Evolutionary conservation across 35 echinoderm and acorn worm species (phyloP).

Genomic region (Ophiothrix spiculata): DNA sequence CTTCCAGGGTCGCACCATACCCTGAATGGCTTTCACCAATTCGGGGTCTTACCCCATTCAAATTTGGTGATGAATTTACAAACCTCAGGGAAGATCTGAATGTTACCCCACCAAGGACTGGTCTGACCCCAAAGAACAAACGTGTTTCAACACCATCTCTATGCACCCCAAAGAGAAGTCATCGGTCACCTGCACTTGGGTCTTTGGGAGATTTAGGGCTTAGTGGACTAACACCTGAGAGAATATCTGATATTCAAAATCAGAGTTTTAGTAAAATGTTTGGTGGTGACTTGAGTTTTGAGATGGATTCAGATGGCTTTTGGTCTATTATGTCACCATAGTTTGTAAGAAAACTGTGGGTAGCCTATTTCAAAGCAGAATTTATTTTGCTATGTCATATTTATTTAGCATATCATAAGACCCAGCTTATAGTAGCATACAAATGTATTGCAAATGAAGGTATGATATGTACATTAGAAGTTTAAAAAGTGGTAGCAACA

Average conservation of each 20-base stretch:
- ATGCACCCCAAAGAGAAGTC: not conserved
- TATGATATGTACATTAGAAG: no score
- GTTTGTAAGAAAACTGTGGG: not conserved
- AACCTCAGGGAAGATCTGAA: conserved; percentile 31
- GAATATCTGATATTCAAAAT: conserved; percentile 20
- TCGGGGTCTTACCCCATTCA: conserved; percentile 39
- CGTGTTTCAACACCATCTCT: not conserved
- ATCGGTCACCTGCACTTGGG: not conserved
- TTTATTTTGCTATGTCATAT: not conserved
- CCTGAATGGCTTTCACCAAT: conserved; percentile 52
- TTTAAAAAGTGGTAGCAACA: no score
- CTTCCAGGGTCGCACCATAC: not conserved
- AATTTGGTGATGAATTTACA: conserved; percentile 6
- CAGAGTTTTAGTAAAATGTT: conserved; percentile 55
- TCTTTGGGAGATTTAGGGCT: conserved; percentile 26
- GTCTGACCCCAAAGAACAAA: conserved; percentile 40
- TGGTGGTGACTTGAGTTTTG: conserved; percentile 49
- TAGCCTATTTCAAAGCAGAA: not conserved
- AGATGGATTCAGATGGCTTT: conserved; percentile 39
- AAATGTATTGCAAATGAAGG: no score
- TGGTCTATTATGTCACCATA: conserved; percentile 37
- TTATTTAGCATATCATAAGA: no score
- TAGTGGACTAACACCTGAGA: conserved; percentile 33
- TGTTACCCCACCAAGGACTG: conserved; percentile 44
- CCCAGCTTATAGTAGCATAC: no score